Base-by-base conservation (phyloP, 2,797 vertebrate genomes). In the Chelon labrosus region DNA sequence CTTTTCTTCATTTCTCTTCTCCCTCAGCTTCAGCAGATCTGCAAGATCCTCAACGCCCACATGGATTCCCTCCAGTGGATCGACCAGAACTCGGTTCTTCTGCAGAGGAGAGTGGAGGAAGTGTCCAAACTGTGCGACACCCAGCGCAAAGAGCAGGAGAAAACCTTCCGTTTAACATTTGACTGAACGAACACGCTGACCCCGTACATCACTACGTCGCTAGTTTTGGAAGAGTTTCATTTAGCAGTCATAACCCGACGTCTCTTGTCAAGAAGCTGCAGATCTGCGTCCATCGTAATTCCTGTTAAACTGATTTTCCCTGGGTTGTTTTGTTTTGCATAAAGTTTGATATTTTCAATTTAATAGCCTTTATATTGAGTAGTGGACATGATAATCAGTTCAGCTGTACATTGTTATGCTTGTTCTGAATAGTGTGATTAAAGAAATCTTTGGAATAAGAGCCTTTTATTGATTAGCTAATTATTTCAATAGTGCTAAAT, bases 71-170 rank as follows among this genome's bases (percentile, higher is more conserved):
- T 98, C 56, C 96, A 97, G 87, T 97, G 97, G 97, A 96, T 98
- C 31, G 96, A 97, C 59, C 96, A 96, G 84, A 98, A 97, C 85
- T 97, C 97, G 41, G 97, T 97, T 0, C 94, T 98, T 41, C 92
- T 99, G 69, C 98, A 99, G 92, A 95, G 97, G 59, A 94, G 97
- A 75, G 98, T 99, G 60, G 98, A 99, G 77, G 97, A 99, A 62
- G 97, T 97, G 75, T 96, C 96, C 49, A 96, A 96, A 73, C 85
- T 96, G 57, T 98, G 96, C 0, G 97, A 99, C 84, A 96, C 92
- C 60, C 96, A 97, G 17, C 95, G 96, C 75, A 99, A 97, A 83
- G 97, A 99, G 83, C 97, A 99, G 72, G 97, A 98, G 83, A 96
- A 97, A 87, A 96, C 94, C 78, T 97, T 96, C 75, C 94, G 96